Evolutionary conservation across 1,140 invertebrate species (phyloP), one percentile per base, ranked within the genome.

Genomic region (Zeugodacus cucurbitae): DNA sequence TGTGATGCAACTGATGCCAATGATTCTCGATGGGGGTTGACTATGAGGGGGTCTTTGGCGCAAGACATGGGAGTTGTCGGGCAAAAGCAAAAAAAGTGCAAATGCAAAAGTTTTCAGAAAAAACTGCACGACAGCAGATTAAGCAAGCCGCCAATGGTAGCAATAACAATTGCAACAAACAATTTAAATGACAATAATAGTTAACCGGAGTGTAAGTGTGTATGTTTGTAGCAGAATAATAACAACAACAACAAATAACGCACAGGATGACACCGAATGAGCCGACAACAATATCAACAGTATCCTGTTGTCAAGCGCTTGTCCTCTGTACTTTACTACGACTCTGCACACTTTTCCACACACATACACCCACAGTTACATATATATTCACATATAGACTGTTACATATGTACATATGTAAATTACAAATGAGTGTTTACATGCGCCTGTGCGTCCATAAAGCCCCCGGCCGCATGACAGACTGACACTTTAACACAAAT

Each of bases 401-500:
- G 44, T 8, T 37, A 41, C 20, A 7, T 22, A 26, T 37, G 20
- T 37, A 41, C 20, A 7, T 22, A 26, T 37, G 20, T 74, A 41
- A 29, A 74, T 74, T 34, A 26, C 59, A n/a, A 67, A 32, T 26
- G 29, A 62, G 59, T 87, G 88, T 88, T 57, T 88, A 78, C 34
- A 67, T 87, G 41, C 20, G 34, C 34, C 62, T 87, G 86, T 48
- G 64, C 58, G 11, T 82, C 26, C 22, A n/a, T 48, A 82, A 82
- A 82, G 41, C 22, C 41, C 48, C 41, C 41, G 29, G 17, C 41
- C 74, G 37, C 74, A 82, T 82, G 74, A 82, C 74, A 82, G 74
- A 82, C 74, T 82, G 74, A 82, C 74, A 82, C 41, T 82, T 82
- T 54, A 82, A 48, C 70, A 78, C 41, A 82, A 82, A 82, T 74